Base-by-base conservation (phyloP, 2,113 vertebrate species). In the Prolemur simus region DNA sequence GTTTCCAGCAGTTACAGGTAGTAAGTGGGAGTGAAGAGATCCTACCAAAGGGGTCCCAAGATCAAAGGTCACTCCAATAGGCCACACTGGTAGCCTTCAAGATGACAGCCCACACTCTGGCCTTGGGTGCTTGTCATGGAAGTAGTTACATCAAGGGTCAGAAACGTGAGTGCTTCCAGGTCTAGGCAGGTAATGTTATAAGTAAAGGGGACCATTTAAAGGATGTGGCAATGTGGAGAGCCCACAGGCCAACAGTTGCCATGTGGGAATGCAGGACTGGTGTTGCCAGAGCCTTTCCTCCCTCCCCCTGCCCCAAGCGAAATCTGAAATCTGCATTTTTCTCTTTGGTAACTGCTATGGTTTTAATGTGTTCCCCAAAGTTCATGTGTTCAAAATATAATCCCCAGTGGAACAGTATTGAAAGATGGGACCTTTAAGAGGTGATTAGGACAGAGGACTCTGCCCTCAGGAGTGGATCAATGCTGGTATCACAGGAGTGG, bases 241-340 rank as follows among this genome's bases (percentile, higher is more conserved):
- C 8, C 66, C 73, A 42, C 20, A 42, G n/a, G 32, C 42, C 34
- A 25, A 64, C 49, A 52, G 4, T 90, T 93, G 39, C 47, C 88
- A 3, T 60, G 17, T 42, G 10, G 29, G 32, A 89, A 74, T 87
- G 18, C 34, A 83, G 66, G 39, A 14, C 60, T 45, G 25, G 13
- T 60, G 18, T 68, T 96, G 54, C 66, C 60, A 91, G 74, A 93
- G 21, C 64, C 29, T 78, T 42, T 68, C 45, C 39, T 39, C 4
- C 25, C 7, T 1, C 17, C 2, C 13, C 32, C 17, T 54, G 20
- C 21, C 58, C 45, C 74, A 66, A 64, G 69, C 76, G 58, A 78
- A 85, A 42, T 91, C 17, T 17, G 54, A 91, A 82, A 42, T 91
- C 32, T 17, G 54, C 82, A 58, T 88, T 94, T 94, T 88, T 77